Conservation (phyloP, 2,797 vertebrate species). For the Myripristis murdjan region DNA sequence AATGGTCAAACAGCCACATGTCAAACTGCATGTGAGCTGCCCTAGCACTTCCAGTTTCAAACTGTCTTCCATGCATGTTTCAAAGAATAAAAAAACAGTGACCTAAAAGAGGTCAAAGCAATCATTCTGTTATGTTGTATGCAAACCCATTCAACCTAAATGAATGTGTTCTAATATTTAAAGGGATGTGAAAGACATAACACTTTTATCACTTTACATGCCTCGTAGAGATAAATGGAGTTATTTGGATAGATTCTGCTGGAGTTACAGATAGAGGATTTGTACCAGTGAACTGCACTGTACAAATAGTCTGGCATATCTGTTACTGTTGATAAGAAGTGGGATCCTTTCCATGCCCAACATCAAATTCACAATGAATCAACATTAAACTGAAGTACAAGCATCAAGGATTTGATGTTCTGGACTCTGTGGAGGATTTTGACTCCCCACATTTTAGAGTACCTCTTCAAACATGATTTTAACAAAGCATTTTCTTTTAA, state of each 20-base stretch:
- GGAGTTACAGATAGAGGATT: slow-evolving; percentile 5
- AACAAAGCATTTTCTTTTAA: slow-evolving; percentile 31
- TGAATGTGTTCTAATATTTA: slow-evolving; percentile 48
- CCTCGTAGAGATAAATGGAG: slow-evolving; percentile 27
- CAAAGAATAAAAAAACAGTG: slow-evolving; percentile 3
- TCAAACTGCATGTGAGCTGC: slow-evolving; percentile 58
- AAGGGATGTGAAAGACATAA: slow-evolving; percentile 10
- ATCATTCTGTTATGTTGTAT: slow-evolving; percentile 16
- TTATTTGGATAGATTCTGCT: slow-evolving; percentile 23
- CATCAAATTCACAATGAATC: slow-evolving; percentile 1
- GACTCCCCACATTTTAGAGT: background rate
- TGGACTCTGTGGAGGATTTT: slow-evolving; percentile 4
- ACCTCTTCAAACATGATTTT: slow-evolving; percentile 12
- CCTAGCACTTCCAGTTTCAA: slow-evolving; percentile 62
- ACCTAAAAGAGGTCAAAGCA: slow-evolving; percentile 18
- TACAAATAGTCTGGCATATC: slow-evolving; percentile 48
- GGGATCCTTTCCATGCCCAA: slow-evolving; percentile 14
- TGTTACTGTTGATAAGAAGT: slow-evolving; percentile 30
- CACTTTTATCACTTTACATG: slow-evolving; percentile 36
- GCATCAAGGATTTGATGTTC: slow-evolving; percentile 6
- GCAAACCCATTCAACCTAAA: slow-evolving; percentile 24
- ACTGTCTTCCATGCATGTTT: slow-evolving; percentile 34
- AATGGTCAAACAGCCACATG: slow-evolving; percentile 45
- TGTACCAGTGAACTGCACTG: slow-evolving; percentile 45
- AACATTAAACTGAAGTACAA: slow-evolving; percentile 22